phyloP scores from a whole-genome alignment of 2,797 vertebrate species.

The Tympanoctomys barrerae region DNA sequence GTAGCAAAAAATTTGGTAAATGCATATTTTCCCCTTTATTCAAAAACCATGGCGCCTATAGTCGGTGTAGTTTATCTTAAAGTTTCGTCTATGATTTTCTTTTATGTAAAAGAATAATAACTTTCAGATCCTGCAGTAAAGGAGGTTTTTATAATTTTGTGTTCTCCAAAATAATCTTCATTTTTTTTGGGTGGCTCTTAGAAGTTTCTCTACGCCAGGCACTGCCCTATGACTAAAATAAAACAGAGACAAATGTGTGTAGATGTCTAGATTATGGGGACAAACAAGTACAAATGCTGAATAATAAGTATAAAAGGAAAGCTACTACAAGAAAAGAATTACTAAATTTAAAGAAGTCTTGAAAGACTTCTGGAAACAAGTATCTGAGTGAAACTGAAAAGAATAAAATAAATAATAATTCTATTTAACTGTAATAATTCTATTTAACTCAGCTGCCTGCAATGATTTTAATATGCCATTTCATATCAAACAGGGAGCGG shows the following conservation, averaged over 20 bases:
- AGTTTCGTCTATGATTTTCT: neutral
- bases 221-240: neutral
- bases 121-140: neutral
- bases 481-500: neutral
- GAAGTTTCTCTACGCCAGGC: neutral
- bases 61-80: neutral
- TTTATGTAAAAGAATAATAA: neutral
- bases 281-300: neutral
- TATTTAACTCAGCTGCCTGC: too few relatives aligned
- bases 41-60: neutral
- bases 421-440: too few relatives aligned
- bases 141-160: neutral
- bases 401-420: neutral
- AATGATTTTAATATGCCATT: neutral
- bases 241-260: neutral
- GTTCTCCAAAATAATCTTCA: slow-evolving; percentile 17
- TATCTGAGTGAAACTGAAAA: neutral
- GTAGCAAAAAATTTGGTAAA: neutral
- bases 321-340: neutral
- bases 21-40: neutral
- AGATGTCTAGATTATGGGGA: slow-evolving; percentile 48
- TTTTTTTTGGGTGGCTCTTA: neutral
- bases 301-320: slow-evolving; percentile 1
- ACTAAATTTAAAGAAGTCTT: neutral
- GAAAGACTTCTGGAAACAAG: neutral